Percentiles rank a stretch among this genome's conserved stretches.
Conservation (phyloP, 2,113 vertebrate genomes). For the Mellivora capensis region DNA sequence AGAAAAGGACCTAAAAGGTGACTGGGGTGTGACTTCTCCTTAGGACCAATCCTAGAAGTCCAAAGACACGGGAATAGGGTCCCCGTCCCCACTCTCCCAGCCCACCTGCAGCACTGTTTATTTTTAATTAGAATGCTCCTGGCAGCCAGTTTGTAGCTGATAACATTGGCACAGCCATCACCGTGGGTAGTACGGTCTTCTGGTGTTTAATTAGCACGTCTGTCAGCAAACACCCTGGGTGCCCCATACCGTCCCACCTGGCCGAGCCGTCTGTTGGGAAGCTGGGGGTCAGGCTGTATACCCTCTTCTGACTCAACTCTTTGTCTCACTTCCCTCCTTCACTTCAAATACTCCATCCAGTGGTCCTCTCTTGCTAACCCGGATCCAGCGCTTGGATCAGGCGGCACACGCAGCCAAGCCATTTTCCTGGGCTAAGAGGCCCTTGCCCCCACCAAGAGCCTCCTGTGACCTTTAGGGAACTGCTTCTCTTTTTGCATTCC, state of each 20-base stretch:
- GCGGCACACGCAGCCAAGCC: accelerated
- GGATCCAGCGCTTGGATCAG: background rate
- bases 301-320: background rate
- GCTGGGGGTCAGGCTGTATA: background rate
- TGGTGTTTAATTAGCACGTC: slow-evolving; percentile 74
- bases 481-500: background rate
- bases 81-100: background rate
- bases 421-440: background rate
- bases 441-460: background rate
- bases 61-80: slow-evolving; percentile 36
- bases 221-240: slow-evolving; percentile 38
- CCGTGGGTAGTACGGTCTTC: slow-evolving; percentile 50
- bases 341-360: background rate
- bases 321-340: background rate
- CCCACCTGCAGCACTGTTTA: slow-evolving; percentile 69
- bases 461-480: background rate
- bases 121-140: slow-evolving; percentile 80
- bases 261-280: background rate
- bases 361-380: background rate
- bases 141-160: slow-evolving; percentile 60
- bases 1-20: slow-evolving; percentile 50
- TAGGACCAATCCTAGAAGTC: background rate
- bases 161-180: slow-evolving; percentile 42
- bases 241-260: background rate
- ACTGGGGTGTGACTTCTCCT: slow-evolving; percentile 7